Evolutionary conservation across 2,888 invertebrate species (phyloP).

Genomic region (Cerastis rubricosa): DNA sequence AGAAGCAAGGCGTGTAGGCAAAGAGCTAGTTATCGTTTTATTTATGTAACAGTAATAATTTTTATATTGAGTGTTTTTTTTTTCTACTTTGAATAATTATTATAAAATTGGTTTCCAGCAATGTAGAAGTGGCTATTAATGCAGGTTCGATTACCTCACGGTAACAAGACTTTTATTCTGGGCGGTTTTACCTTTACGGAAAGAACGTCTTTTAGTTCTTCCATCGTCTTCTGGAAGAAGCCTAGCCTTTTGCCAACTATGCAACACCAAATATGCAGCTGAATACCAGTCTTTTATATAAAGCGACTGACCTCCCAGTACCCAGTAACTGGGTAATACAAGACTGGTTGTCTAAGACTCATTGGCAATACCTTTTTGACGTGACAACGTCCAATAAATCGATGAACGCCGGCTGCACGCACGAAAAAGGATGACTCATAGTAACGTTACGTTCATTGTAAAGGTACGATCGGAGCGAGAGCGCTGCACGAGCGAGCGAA

Average conservation of each 20-base stretch:
- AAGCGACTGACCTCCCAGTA: background rate
- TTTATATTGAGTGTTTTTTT: conserved; percentile 13
- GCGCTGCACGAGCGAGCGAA: too few relatives aligned
- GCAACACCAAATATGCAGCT: background rate
- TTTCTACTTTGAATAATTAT: background rate
- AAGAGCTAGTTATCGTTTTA: conserved; percentile 8
- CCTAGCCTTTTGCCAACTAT: background rate
- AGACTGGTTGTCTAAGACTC: background rate
- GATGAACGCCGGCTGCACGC: too few relatives aligned
- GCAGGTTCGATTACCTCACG: background rate
- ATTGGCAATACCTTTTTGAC: background rate
- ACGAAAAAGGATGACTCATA: too few relatives aligned
- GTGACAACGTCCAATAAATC: too few relatives aligned
- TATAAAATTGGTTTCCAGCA: background rate
- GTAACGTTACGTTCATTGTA: too few relatives aligned
- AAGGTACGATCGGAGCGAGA: too few relatives aligned
- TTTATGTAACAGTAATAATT: background rate
- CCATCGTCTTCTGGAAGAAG: background rate
- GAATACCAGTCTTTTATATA: background rate
- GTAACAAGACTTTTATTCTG: background rate
- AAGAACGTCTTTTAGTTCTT: background rate
- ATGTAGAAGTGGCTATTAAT: background rate
- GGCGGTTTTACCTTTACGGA: background rate
- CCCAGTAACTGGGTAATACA: background rate
- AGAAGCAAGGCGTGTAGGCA: background rate